These are phyloP conservation scores for Ostrea denselamellosa DNA, from an alignment of 1,140 invertebrate genomes.

Conservation along the genomic window DNA sequence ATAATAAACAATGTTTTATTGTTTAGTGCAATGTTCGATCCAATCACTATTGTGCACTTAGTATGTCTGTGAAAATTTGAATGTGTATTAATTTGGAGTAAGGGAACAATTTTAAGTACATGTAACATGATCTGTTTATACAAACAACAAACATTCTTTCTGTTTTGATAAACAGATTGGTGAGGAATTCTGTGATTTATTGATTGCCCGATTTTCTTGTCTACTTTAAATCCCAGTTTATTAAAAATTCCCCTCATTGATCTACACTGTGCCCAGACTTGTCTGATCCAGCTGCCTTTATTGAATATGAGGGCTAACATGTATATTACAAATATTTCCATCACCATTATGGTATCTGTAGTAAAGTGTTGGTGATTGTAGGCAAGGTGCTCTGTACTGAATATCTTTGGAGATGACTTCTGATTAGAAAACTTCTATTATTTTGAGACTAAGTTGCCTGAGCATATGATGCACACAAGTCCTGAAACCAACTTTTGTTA, in stretches of 20 bases:
- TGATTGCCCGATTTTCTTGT: conserved; percentile 21
- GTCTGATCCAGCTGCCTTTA: not conserved
- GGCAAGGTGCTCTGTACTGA: not conserved
- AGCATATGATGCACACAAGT: too few relatives aligned
- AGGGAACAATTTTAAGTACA: not conserved
- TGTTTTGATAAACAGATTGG: conserved; percentile 3
- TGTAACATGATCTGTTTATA: not conserved
- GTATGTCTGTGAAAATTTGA: not conserved
- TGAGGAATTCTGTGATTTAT: conserved; percentile 25
- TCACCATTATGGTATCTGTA: not conserved
- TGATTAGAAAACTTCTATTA: too few relatives aligned
- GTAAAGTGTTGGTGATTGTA: not conserved
- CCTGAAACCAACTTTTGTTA: too few relatives aligned
- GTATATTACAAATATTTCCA: not conserved
- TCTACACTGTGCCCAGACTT: not conserved
- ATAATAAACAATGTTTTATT: conserved; percentile 12
- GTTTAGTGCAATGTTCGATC: not conserved
- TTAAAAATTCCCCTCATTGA: not conserved
- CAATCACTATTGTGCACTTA: not conserved
- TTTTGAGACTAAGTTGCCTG: too few relatives aligned
- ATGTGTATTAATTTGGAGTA: not conserved
- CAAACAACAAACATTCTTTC: conserved; percentile 13
- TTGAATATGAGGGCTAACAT: not conserved
- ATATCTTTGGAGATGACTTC: too few relatives aligned
- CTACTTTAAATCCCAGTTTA: conserved; percentile 28